Conservation (phyloP, 2,888 invertebrate genomes). For the Hydropsyche betteni region DNA sequence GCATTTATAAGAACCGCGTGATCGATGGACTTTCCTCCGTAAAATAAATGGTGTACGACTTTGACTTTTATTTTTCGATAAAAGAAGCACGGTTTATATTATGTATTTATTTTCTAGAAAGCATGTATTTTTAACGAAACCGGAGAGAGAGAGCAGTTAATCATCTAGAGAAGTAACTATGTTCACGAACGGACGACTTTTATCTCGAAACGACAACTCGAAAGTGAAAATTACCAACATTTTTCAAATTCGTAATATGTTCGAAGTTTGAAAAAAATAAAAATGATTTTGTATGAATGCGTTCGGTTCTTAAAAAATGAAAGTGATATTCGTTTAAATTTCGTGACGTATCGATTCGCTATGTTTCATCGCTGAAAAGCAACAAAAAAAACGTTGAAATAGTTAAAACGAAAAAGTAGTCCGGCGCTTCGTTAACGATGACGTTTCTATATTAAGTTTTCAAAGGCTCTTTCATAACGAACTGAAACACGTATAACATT, state of each 20-base stretch:
- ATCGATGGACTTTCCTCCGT: no score
- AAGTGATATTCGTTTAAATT: not conserved
- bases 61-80: no score
- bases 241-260: not conserved
- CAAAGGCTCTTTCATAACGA: no score
- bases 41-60: no score
- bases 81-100: no score
- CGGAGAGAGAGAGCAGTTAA: not conserved
- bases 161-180: not conserved
- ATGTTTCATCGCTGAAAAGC: not conserved
- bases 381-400: not conserved
- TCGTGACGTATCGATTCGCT: not conserved
- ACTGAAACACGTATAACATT: no score
- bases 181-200: no score
- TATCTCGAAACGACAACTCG: not conserved
- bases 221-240: not conserved
- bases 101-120: not conserved
- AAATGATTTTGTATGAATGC: no score
- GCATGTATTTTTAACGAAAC: not conserved
- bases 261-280: no score
- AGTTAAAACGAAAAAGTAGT: slow-evolving; percentile 2
- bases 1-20: no score
- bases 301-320: no score
- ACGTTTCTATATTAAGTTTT: slow-evolving; percentile 22
- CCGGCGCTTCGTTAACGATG: slow-evolving; percentile 8